These are phyloP conservation scores for Agrilus cyanescens DNA, from an alignment of 2,888 invertebrate genomes.

Conservation along the genomic window DNA sequence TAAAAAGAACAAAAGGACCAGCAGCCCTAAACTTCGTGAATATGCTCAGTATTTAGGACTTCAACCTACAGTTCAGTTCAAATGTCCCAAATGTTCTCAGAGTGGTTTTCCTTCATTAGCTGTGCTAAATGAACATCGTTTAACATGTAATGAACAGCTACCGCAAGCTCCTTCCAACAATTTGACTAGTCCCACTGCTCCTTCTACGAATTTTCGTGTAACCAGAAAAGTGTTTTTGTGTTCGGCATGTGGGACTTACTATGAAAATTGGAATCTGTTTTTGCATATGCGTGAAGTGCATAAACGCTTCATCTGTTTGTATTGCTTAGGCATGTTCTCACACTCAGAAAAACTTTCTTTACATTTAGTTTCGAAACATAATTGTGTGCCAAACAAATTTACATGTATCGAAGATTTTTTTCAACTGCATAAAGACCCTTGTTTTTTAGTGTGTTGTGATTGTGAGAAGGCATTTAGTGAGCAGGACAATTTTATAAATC, in stretches of 20 bases:
- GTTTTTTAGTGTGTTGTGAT: conserved; percentile 68
- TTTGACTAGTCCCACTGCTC: conserved; percentile 24
- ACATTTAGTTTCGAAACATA: conserved; percentile 68
- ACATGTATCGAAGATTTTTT: conserved; percentile 56
- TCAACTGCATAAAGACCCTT: conserved; percentile 49
- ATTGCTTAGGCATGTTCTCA: conserved; percentile 73
- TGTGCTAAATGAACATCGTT: conserved; percentile 57
- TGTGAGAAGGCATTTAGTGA: conserved; percentile 70
- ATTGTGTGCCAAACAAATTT: conserved; percentile 58
- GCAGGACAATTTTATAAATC: conserved; percentile 63
- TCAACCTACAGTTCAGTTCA: conserved; percentile 59
- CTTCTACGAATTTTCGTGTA: conserved; percentile 46
- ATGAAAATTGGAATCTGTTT: conserved; percentile 78
- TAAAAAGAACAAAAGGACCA: conserved; percentile 8
- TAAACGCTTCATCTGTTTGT: conserved; percentile 68
- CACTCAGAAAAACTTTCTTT: conserved; percentile 66
- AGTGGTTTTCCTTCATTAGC: conserved; percentile 54
- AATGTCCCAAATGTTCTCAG: conserved; percentile 61
- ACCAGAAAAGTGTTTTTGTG: conserved; percentile 72
- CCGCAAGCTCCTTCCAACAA: conserved; percentile 15
- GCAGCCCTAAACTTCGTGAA: conserved; percentile 32
- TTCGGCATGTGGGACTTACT: conserved; percentile 71
- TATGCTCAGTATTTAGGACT: conserved; percentile 62
- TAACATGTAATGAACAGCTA: conserved; percentile 39
- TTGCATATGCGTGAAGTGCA: conserved; percentile 75